These are phyloP conservation scores for Paradoxurus hermaphroditus DNA, from an alignment of 2,113 vertebrate genomes.

Conservation along the genomic window DNA sequence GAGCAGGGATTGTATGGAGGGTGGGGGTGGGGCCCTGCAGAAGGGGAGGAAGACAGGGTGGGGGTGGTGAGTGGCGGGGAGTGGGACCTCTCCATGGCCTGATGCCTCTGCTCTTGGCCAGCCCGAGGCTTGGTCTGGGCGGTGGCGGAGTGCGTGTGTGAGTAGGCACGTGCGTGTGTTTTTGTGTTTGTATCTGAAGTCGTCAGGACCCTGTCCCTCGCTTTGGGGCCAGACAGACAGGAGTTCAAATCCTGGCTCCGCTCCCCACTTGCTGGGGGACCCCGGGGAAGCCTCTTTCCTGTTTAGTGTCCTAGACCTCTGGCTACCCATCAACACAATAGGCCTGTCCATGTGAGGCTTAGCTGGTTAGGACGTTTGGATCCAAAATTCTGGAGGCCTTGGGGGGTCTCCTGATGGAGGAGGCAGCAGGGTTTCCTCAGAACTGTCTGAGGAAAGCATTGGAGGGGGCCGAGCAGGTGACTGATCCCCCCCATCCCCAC, in stretches of 20 bases:
- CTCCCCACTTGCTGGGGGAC: neutral
- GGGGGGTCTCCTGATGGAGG: neutral
- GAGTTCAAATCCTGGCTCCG: neutral
- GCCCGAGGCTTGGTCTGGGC: neutral
- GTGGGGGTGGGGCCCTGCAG: neutral
- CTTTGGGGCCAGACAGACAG: neutral
- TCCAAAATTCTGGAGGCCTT: neutral
- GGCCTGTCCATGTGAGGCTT: neutral
- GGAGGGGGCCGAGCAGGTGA: neutral
- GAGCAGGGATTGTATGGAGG: neutral
- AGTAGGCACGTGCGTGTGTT: neutral
- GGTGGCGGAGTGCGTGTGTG: neutral
- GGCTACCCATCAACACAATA: neutral
- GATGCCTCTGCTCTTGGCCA: neutral
- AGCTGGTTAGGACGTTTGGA: neutral
- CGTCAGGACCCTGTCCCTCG: neutral
- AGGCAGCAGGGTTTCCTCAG: neutral
- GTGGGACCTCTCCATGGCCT: neutral
- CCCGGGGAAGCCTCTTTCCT: neutral
- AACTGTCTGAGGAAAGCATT: neutral
- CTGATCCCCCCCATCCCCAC: neutral
- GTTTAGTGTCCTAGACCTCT: neutral
- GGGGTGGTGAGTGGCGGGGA: neutral
- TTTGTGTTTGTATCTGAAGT: neutral
- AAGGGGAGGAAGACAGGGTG: neutral